Evolutionary conservation across 2,113 vertebrate species (phyloP).

Genomic region (Halcyon malimbica): DNA sequence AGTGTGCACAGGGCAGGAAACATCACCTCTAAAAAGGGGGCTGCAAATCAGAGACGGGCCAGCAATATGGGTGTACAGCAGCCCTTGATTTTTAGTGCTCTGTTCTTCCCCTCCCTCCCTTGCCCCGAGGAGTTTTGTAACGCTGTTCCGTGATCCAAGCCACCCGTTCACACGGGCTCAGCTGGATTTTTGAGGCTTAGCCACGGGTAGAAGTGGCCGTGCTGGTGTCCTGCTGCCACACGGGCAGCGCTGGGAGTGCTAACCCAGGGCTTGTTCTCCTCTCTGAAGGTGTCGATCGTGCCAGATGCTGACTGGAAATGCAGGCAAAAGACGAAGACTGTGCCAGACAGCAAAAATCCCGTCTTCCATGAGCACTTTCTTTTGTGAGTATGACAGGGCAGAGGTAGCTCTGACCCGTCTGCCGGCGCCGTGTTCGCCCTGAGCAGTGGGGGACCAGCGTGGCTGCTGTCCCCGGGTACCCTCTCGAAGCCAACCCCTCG

Average conservation of each 20-base stretch:
- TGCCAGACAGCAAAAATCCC: conserved; percentile 69
- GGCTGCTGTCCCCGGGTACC: neutral
- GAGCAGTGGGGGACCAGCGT: fast-evolving
- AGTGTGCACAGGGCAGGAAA: neutral
- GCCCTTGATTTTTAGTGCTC: neutral
- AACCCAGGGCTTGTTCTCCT: neutral
- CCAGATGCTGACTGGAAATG: conserved; percentile 59
- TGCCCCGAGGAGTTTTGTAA: neutral
- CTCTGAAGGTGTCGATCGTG: conserved; percentile 70
- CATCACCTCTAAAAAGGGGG: neutral
- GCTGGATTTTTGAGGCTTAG: neutral
- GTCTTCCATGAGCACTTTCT: conserved; percentile 76
- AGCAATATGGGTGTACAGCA: neutral
- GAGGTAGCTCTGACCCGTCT: neutral
- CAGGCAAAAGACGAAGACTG: conserved; percentile 72
- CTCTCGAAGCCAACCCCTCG: neutral
- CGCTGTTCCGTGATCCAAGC: neutral
- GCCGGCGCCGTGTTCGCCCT: fast-evolving
- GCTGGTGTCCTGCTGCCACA: neutral
- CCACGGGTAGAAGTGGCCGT: neutral
- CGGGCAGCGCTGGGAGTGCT: neutral
- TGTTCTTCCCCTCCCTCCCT: neutral
- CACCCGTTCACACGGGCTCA: fast-evolving
- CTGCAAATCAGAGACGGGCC: neutral
- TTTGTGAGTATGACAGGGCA: conserved; percentile 71